Evolutionary conservation across 2,797 vertebrate genomes (phyloP).

Genomic region (Parauchenoglanis ngamensis): DNA sequence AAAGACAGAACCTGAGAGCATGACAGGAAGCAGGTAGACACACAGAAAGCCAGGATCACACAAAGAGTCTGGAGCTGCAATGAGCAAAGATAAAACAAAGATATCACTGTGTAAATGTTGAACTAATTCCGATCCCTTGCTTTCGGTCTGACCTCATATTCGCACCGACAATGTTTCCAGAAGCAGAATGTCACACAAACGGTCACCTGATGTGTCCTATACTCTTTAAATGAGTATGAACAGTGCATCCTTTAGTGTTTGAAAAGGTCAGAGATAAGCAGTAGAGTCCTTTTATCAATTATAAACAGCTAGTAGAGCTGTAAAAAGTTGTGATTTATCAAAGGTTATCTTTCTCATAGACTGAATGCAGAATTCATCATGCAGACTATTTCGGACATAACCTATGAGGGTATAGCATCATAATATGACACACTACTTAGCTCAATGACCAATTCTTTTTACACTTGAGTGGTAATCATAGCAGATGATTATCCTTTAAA

Average conservation of each 20-base stretch:
- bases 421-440: not conserved
- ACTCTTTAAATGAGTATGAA: not conserved
- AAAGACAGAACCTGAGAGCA: not conserved
- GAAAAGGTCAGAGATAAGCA: constrained; percentile 11
- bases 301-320: not conserved
- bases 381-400: too few species aligned
- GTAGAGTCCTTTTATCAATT: not conserved
- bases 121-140: constrained; percentile 6
- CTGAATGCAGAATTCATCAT: not conserved
- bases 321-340: not conserved
- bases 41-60: constrained; percentile 16
- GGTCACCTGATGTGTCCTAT: not conserved
- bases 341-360: not conserved
- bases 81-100: constrained; percentile 7
- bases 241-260: constrained; percentile 3
- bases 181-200: not conserved
- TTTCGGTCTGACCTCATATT: constrained; percentile 15
- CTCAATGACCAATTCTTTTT: not conserved
- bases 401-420: too few species aligned
- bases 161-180: not conserved
- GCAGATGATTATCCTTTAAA: not conserved
- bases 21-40: not conserved
- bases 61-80: constrained; percentile 10
- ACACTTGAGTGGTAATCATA: not conserved
- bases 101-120: constrained; percentile 40